Conservation (phyloP, 2,888 invertebrate species). For the Lordiphosa andalusiaca region DNA sequence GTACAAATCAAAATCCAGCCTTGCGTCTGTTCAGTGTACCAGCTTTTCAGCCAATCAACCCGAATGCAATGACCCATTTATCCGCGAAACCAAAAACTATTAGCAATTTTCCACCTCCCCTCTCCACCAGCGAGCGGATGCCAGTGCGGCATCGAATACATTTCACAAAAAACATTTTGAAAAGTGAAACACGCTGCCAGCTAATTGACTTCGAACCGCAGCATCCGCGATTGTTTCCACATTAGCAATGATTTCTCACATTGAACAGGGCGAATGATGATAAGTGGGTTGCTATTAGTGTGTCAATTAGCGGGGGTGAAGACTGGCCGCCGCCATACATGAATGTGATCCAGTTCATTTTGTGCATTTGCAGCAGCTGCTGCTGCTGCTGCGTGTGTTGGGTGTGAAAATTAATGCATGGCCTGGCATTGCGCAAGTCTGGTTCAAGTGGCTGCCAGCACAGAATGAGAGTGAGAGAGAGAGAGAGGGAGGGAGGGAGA, state of each 20-base stretch:
- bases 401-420: slow-evolving; percentile 50
- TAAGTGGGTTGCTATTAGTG: slow-evolving; percentile 67
- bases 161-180: slow-evolving; percentile 51
- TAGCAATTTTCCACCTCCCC: slow-evolving; percentile 26
- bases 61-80: slow-evolving; percentile 41
- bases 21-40: slow-evolving; percentile 1
- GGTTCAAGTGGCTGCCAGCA: slow-evolving; percentile 39
- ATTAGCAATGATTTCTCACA: slow-evolving; percentile 64
- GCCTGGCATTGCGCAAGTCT: slow-evolving; percentile 23
- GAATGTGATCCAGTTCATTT: slow-evolving; percentile 51
- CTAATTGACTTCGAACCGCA: slow-evolving; percentile 72
- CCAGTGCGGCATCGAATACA: slow-evolving; percentile 25
- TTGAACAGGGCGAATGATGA: slow-evolving; percentile 27
- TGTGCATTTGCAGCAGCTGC: slow-evolving; percentile 5
- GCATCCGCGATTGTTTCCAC: slow-evolving; percentile 72
- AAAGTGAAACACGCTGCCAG: slow-evolving; percentile 56
- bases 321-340: neutral
- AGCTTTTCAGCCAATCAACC: slow-evolving; percentile 3
- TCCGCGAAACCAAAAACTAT: slow-evolving; percentile 37
- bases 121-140: neutral
- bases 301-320: slow-evolving; percentile 61
- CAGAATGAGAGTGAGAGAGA: slow-evolving; percentile 49
- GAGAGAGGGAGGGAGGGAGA: slow-evolving; percentile 49
- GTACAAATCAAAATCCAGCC: slow-evolving; percentile 8
- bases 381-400: slow-evolving; percentile 31